Conservation (phyloP, 2,797 vertebrate species). For the Thunnus albacares region DNA sequence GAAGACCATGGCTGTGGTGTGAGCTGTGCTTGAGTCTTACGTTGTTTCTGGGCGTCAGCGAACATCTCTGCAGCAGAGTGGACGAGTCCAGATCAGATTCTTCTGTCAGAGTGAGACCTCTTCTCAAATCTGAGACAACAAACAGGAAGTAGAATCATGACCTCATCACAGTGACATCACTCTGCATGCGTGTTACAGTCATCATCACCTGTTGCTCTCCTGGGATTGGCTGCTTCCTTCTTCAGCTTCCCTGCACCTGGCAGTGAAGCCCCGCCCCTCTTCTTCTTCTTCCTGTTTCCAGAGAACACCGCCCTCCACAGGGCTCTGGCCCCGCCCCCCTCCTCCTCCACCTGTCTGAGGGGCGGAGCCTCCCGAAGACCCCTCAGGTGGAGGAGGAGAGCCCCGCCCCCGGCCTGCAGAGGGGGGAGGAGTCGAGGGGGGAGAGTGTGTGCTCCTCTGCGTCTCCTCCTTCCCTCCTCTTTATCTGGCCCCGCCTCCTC, state of each 20-base stretch:
- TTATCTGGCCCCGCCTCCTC: constrained; percentile 72
- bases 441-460: constrained; percentile 28
- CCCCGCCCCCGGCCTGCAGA: constrained; percentile 30
- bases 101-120: constrained; percentile 83
- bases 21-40: constrained; percentile 74
- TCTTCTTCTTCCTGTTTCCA: constrained; percentile 90
- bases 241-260: constrained; percentile 81
- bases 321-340: constrained; percentile 81
- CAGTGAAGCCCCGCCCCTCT: constrained; percentile 80
- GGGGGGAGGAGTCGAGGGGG: constrained; percentile 8
- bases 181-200: not conserved
- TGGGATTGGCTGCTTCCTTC: constrained; percentile 72
- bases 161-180: constrained; percentile 21
- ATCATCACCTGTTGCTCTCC: constrained; percentile 85
- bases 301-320: constrained; percentile 92
- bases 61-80: constrained; percentile 89
- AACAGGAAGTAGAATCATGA: constrained; percentile 27
- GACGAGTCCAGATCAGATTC: constrained; percentile 92
- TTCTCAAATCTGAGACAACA: constrained; percentile 78
- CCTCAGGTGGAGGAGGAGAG: constrained; percentile 47
- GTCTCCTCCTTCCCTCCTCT: constrained; percentile 40
- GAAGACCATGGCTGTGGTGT: not conserved
- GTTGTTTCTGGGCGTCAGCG: constrained; percentile 89
- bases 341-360: constrained; percentile 68
- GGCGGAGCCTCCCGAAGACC: constrained; percentile 37